Evolutionary conservation across 2,113 vertebrate species (phyloP).

Genomic region (Calyptommatus sinebrachiatus): DNA sequence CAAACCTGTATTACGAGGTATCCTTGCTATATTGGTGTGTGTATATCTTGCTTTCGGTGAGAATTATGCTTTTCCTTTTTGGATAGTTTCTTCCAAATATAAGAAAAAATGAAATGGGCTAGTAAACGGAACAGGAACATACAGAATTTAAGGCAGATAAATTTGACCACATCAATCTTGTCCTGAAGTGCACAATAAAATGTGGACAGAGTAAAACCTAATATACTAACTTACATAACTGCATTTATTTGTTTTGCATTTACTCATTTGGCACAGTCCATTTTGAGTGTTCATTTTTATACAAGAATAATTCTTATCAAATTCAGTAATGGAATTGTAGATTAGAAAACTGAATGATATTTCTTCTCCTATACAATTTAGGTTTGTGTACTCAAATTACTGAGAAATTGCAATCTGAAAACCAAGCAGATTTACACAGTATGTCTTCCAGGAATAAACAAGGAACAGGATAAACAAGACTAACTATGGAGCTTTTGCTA

Average conservation of each 20-base stretch:
- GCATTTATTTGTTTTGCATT: neutral
- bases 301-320: neutral
- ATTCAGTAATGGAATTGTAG: neutral
- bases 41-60: no score
- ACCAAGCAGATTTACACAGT: neutral
- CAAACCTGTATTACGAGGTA: conserved; percentile 95
- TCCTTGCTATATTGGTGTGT: conserved; percentile 18
- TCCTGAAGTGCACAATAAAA: neutral
- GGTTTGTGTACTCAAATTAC: neutral
- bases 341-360: neutral
- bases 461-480: neutral
- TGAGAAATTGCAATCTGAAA: neutral
- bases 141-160: neutral
- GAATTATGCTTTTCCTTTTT: no score
- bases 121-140: neutral
- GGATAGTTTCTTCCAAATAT: neutral
- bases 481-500: neutral
- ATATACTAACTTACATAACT: neutral
- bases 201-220: neutral
- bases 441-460: neutral
- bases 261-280: neutral
- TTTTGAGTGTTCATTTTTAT: neutral
- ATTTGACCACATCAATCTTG: neutral
- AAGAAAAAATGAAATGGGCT: neutral
- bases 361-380: neutral